A percentile compares a stretch with the other conserved stretches of the same genome.
phyloP scores from a whole-genome alignment of 2,797 vertebrate genomes.

The Huso huso region DNA sequence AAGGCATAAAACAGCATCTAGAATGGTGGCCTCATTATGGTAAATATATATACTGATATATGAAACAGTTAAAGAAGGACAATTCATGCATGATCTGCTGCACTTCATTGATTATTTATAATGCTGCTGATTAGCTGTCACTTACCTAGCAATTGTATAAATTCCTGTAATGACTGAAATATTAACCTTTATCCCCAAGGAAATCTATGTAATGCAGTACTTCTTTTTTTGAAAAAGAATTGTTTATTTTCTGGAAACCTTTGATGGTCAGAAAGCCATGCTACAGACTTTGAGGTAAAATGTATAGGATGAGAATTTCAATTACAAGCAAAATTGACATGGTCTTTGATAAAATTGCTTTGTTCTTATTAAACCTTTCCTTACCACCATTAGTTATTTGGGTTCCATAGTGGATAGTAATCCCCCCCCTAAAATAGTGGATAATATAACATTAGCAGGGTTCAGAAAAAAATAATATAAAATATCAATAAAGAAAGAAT shows the following conservation, averaged over 20 bases:
- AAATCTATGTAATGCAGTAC: constrained; percentile 30
- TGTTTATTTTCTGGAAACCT: constrained; percentile 24
- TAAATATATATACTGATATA: constrained; percentile 29
- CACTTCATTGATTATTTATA: constrained; percentile 75
- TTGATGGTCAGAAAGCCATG: too few relatives aligned
- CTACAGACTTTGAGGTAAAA: too few relatives aligned
- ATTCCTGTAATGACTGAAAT: constrained; percentile 73
- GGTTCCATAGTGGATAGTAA: too few relatives aligned
- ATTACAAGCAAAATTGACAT: too few relatives aligned
- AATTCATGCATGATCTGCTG: constrained; percentile 41
- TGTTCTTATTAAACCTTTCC: too few relatives aligned
- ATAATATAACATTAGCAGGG: too few relatives aligned
- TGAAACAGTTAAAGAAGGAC: constrained; percentile 42
- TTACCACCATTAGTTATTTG: too few relatives aligned
- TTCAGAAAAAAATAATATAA: too few relatives aligned
- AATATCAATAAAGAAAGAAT: too few relatives aligned
- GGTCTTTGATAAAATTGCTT: too few relatives aligned
- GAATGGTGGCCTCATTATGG: constrained; percentile 58
- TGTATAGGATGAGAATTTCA: too few relatives aligned
- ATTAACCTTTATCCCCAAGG: constrained; percentile 63
- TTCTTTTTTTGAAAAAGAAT: constrained; percentile 25
- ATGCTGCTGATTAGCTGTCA: constrained; percentile 81
- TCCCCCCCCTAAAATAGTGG: too few relatives aligned
- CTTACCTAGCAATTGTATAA: constrained; percentile 64
- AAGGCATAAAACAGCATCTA: constrained; percentile 26